Evolutionary conservation across 2,888 invertebrate species (phyloP).

Genomic region (Meghimatium bilineatum): DNA sequence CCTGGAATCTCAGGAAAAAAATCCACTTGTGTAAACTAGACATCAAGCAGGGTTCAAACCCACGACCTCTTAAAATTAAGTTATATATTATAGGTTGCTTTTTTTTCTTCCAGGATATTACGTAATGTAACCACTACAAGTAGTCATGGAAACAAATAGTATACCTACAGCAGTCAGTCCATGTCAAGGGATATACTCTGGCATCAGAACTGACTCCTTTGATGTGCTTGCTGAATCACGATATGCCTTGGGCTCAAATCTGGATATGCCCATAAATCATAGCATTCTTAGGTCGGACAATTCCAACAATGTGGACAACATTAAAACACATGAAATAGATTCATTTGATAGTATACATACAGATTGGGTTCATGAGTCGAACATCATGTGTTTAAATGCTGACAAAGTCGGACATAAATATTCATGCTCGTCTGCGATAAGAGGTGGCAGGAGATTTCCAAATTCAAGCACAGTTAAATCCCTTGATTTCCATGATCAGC

Average conservation of each 20-base stretch:
- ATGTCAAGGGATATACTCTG: neutral
- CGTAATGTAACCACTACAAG: neutral
- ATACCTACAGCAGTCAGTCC: neutral
- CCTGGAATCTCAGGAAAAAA: too few relatives aligned
- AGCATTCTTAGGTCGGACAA: neutral
- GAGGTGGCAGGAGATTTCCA: too few relatives aligned
- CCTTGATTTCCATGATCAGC: neutral
- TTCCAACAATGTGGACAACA: neutral
- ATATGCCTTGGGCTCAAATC: neutral
- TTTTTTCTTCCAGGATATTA: too few relatives aligned
- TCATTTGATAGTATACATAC: neutral
- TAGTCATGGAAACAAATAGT: constrained; percentile 1
- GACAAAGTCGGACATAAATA: neutral
- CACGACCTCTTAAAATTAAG: too few relatives aligned
- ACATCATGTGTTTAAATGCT: neutral
- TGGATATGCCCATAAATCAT: neutral
- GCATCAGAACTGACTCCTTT: constrained; percentile 5
- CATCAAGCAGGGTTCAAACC: too few relatives aligned
- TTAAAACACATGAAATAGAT: neutral
- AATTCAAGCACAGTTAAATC: neutral
- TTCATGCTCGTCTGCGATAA: neutral
- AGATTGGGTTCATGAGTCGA: neutral
- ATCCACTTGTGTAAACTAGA: too few relatives aligned
- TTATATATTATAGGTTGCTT: neutral
- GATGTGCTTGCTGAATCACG: constrained; percentile 3